Evolutionary conservation across 2,888 invertebrate species (phyloP), one percentile per base, ranked within the genome.

Genomic region (Subacronicta megacephala): DNA sequence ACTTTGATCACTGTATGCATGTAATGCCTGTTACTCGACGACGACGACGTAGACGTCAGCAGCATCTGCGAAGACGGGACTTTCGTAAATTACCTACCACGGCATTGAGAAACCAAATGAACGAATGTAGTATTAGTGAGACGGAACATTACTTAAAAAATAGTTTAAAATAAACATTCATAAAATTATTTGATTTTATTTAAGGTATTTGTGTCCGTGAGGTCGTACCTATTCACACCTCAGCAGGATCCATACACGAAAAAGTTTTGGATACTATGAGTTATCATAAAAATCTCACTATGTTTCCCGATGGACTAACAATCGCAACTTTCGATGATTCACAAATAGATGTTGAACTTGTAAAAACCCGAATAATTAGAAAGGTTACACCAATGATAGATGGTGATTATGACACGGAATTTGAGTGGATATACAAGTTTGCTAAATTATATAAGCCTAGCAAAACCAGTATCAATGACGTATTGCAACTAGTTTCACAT

Each of bases 401-500:
- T 5, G 62, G 64, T 3, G 75, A 83, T 38, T 83, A 83, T 55
- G 81, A 84, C 36, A 56, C 68, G 6, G 62, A 83, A 55, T 92
- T 90, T 75, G 71, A 85, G 44, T 93, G 93, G 93, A 75, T 75
- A 41, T 38, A 82, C 45, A 93, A 93, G 68, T 87, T 94, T 67
- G 63, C 75, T 2, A 87, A 80, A 56, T 64, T 70, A 7, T 23
- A 40, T 15, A 81, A 85, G 63, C 43, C 56, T 12, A 61, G 72
- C 10, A 77, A 68, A 56, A 76, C 75, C 5, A 65, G 75, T 13
- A 79, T 94, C 15, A 92, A 93, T 67, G 87, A 92, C 49, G 65
- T 93, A 26, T 75, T 95, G 7, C 88, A 91, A 63, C 73, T 95
- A 12, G 82, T 89, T 23, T 95, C 95, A 2, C 89, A 90, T 59